Evolutionary conservation across 2,797 vertebrate genomes (phyloP).

Genomic region (Acipenser oxyrinchus): DNA sequence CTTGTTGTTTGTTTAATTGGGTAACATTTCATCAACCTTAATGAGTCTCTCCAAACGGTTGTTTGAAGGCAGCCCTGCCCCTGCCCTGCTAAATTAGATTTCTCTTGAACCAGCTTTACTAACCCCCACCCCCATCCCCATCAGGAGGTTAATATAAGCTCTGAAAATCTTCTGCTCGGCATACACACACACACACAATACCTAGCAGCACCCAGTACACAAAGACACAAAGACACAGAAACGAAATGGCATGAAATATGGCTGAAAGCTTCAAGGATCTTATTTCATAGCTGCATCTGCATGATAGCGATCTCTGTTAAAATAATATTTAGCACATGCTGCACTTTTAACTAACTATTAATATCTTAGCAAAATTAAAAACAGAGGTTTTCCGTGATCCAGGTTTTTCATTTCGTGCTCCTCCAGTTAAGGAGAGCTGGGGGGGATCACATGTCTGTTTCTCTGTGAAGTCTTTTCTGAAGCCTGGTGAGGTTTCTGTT

Average conservation of each 20-base stretch:
- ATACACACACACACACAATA: neutral
- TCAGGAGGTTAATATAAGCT: too few relatives aligned
- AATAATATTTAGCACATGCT: conserved; percentile 99
- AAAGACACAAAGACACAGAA: conserved; percentile 37
- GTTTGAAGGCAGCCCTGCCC: too few relatives aligned
- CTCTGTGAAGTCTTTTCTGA: conserved; percentile 51
- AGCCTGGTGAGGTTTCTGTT: conserved; percentile 56
- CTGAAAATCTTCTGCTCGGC: too few relatives aligned
- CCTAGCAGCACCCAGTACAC: too few relatives aligned
- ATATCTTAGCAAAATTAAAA: conserved; percentile 44
- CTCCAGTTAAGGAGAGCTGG: conserved; percentile 27
- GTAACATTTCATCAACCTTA: neutral
- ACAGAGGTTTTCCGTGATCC: conserved; percentile 35
- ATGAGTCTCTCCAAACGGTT: neutral
- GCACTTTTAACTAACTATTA: conserved; percentile 95
- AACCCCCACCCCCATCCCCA: too few relatives aligned
- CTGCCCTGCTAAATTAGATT: too few relatives aligned
- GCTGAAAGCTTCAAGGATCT: conserved; percentile 82
- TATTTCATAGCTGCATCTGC: conserved; percentile 80
- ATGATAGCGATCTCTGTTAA: conserved; percentile 91
- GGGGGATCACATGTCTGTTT: conserved; percentile 38
- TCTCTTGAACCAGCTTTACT: too few relatives aligned
- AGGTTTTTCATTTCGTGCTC: conserved; percentile 47
- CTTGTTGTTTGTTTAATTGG: conserved; percentile 11
- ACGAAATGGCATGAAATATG: conserved; percentile 84